A percentile compares a stretch with the other conserved stretches of the same genome.
These are phyloP conservation scores for Climacteris rufus DNA, from an alignment of 2,113 vertebrate species.

Conservation along the genomic window DNA sequence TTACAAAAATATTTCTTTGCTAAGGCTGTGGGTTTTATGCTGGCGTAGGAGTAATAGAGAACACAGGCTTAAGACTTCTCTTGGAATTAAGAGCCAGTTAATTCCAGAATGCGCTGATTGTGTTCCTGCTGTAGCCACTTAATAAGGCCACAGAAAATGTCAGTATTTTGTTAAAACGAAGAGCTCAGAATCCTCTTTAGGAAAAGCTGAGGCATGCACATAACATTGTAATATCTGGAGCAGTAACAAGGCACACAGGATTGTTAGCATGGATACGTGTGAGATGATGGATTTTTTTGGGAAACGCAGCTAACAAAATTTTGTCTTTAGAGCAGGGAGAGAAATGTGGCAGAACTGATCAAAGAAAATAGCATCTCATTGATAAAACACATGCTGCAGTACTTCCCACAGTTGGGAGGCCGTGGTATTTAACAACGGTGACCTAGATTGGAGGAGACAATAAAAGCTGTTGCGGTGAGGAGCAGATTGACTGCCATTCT, in stretches of 20 bases:
- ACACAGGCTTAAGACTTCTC: neutral
- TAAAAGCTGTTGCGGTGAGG: slow-evolving; percentile 72
- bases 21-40: neutral
- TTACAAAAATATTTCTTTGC: neutral
- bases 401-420: slow-evolving; percentile 31
- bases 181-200: slow-evolving; percentile 65
- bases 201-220: slow-evolving; percentile 55
- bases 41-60: neutral
- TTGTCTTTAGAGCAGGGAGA: slow-evolving; percentile 6
- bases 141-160: slow-evolving; percentile 45
- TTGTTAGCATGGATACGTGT: neutral
- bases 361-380: slow-evolving; percentile 20
- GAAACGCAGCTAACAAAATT: neutral
- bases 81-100: slow-evolving; percentile 54
- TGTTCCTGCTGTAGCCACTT: slow-evolving; percentile 37
- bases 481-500: slow-evolving; percentile 72
- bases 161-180: slow-evolving; percentile 57
- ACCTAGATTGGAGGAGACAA: slow-evolving; percentile 77
- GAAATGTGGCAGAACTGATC: slow-evolving; percentile 18
- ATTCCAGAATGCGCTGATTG: slow-evolving; percentile 43
- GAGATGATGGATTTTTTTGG: neutral
- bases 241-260: neutral
- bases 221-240: slow-evolving; percentile 17
- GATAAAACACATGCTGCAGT: slow-evolving; percentile 37
- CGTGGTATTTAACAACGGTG: slow-evolving; percentile 69